Percentiles rank a stretch among this genome's conserved stretches.
Conservation (phyloP, 2,113 vertebrate species). For the Cyanocitta stelleri region DNA sequence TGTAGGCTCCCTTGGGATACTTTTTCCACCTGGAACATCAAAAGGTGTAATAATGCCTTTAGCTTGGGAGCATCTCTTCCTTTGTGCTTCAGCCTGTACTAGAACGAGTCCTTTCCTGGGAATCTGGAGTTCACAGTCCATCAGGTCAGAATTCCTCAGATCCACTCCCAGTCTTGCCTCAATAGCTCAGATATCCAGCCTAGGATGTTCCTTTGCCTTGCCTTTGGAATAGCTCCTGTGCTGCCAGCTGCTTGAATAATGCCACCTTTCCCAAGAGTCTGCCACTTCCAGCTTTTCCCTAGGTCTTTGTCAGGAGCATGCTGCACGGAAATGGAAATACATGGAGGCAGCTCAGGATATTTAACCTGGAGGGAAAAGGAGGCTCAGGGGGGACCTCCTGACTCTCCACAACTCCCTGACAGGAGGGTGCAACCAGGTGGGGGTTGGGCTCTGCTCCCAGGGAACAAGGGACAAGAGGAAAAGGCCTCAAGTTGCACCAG, state of each 20-base stretch:
- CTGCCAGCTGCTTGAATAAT: background rate
- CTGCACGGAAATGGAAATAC: background rate
- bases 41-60: background rate
- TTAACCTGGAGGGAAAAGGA: background rate
- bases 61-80: background rate
- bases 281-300: background rate
- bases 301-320: background rate
- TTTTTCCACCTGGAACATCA: background rate
- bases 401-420: background rate
- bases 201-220: background rate
- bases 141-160: background rate
- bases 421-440: background rate
- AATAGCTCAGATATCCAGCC: background rate
- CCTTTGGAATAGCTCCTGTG: background rate
- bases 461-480: background rate
- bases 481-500: background rate
- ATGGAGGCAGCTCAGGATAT: background rate
- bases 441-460: background rate
- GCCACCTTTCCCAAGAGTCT: background rate
- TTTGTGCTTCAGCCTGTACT: background rate
- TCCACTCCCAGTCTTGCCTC: background rate
- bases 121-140: background rate
- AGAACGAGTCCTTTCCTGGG: background rate
- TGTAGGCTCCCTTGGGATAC: background rate
- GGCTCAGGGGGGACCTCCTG: background rate